Evolutionary conservation across 2,888 invertebrate genomes (phyloP).

Genomic region (Tenthredo notha): DNA sequence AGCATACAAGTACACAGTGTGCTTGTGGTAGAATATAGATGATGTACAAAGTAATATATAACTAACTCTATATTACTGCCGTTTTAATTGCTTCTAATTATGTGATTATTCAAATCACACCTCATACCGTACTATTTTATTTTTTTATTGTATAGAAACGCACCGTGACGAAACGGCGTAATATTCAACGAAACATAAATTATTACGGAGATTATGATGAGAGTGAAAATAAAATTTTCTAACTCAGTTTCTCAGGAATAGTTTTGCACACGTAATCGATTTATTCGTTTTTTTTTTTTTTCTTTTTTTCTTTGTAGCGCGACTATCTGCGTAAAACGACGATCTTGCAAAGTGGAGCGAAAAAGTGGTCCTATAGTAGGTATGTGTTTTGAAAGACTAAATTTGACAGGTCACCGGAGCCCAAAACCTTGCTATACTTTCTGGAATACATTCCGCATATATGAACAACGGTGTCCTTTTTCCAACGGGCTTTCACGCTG

Average conservation of each 20-base stretch:
- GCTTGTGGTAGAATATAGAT: conserved; percentile 1
- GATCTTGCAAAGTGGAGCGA: conserved; percentile 18
- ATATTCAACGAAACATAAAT: conserved; percentile 1
- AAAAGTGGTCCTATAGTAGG: background rate
- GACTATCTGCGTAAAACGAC: background rate
- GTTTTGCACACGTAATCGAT: background rate
- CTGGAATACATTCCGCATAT: conserved; percentile 46
- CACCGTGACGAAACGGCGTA: background rate
- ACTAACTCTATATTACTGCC: conserved; percentile 22
- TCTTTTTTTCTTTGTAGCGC: background rate
- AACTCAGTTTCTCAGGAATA: background rate
- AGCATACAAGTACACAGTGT: background rate
- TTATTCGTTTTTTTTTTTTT: background rate
- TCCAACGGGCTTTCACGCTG: conserved; percentile 52
- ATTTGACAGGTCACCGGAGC: conserved; percentile 42
- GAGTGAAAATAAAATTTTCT: background rate
- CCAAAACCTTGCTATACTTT: conserved; percentile 48
- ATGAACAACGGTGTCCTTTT: conserved; percentile 50
- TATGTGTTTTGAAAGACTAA: conserved; percentile 35
- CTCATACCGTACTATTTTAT: background rate
- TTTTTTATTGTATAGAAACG: background rate
- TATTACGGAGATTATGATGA: background rate
- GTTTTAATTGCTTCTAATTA: conserved; percentile 21
- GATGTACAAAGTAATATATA: background rate
- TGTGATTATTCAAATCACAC: background rate